Evolutionary conservation across 2,797 vertebrate genomes (phyloP).

Genomic region (Anomalospiza imberbis): DNA sequence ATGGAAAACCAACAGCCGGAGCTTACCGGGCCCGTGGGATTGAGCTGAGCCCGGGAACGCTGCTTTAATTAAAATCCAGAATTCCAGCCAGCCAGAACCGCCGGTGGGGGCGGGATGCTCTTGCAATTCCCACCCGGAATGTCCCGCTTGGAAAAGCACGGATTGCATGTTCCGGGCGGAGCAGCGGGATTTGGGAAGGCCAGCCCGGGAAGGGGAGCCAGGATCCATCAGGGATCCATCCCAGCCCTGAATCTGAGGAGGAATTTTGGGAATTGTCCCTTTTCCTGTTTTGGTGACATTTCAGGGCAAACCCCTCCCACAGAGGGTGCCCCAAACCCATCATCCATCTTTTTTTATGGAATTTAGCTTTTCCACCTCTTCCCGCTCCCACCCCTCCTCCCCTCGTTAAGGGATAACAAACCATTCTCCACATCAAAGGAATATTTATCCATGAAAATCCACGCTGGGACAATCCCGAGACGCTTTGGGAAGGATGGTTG

Average conservation of each 20-base stretch:
- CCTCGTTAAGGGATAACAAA: not conserved
- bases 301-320: not conserved
- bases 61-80: not conserved
- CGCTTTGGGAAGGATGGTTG: not conserved
- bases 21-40: rapidly evolving
- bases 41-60: not conserved
- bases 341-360: not conserved
- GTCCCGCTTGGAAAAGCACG: not conserved
- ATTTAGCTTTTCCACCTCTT: not conserved
- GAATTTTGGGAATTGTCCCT: not conserved
- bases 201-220: not conserved
- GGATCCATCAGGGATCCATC: not conserved
- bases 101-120: not conserved
- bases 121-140: not conserved
- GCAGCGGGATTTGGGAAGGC: not conserved
- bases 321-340: rapidly evolving
- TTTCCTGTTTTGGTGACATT: not conserved
- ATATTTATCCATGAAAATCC: constrained; percentile 57
- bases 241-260: not conserved
- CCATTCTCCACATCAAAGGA: not conserved
- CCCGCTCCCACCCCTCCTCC: not conserved
- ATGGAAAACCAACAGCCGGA: not conserved
- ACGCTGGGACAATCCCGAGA: not conserved
- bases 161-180: rapidly evolving
- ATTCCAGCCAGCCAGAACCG: not conserved